Conservation (phyloP, 2,888 invertebrate genomes). For the Athrips mouffetella region DNA sequence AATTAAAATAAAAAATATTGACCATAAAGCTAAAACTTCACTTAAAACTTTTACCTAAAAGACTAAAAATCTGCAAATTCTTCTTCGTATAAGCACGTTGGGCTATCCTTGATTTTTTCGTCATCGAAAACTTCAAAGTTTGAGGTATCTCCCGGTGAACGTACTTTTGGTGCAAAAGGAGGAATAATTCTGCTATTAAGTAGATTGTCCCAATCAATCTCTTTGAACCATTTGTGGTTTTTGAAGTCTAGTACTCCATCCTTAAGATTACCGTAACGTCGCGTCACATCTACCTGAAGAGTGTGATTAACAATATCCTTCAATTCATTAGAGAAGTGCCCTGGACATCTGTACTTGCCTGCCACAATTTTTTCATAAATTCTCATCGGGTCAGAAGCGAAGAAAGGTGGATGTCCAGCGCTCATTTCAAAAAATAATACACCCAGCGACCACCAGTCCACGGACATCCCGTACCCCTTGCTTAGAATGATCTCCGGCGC, state of each 20-base stretch:
- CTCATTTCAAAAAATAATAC: conserved; percentile 93
- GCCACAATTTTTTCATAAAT: conserved; percentile 96
- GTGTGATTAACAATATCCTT: conserved; percentile 89
- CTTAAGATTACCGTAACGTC: conserved; percentile 91
- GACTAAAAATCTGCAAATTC: conserved; percentile 83
- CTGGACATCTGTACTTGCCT: conserved; percentile 91
- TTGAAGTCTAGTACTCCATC: conserved; percentile 94
- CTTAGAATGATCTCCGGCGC: conserved; percentile 95
- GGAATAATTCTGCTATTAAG: conserved; percentile 85
- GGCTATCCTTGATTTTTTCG: conserved; percentile 70
- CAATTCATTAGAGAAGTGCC: conserved; percentile 87
- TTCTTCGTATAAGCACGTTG: conserved; percentile 75
- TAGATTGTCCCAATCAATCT: conserved; percentile 91
- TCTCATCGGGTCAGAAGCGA: conserved; percentile 93
- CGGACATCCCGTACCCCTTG: conserved; percentile 94
- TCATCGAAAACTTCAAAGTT: conserved; percentile 84
- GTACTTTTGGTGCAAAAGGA: conserved; percentile 80
- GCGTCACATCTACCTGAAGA: conserved; percentile 78
- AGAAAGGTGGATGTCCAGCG: conserved; percentile 96
- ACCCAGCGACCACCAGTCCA: conserved; percentile 98
- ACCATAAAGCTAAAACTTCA: too few species aligned
- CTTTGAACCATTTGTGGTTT: conserved; percentile 93
- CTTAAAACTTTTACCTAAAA: too few species aligned
- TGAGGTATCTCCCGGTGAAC: conserved; percentile 81
- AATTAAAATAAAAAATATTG: too few species aligned